A percentile compares a stretch with the other conserved stretches of the same genome.
phyloP scores from a whole-genome alignment of 2,888 invertebrate species.

The Ichneumon xanthorius region DNA sequence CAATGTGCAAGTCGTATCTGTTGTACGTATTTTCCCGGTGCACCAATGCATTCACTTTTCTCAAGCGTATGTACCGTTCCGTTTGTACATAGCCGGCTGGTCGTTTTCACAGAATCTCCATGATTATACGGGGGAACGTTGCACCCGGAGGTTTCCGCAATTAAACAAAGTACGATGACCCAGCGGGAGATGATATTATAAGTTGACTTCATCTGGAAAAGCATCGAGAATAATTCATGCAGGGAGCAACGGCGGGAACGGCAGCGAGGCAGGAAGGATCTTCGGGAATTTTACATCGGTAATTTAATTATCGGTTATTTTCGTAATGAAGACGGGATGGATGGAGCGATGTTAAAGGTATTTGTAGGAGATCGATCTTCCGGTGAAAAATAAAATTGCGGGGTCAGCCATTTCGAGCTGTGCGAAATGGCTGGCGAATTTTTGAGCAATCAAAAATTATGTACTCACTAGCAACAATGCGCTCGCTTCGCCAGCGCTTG shows the following conservation, averaged over 20 bases:
- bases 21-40: background rate
- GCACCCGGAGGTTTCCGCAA: background rate
- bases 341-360: background rate
- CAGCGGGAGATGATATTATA: background rate
- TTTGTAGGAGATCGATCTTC: background rate
- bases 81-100: background rate
- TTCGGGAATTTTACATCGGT: constrained; percentile 22
- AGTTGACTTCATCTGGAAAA: constrained; percentile 10
- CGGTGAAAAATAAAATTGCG: background rate
- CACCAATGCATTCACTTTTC: constrained; percentile 8
- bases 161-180: constrained; percentile 34
- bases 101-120: constrained; percentile 8
- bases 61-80: background rate
- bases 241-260: background rate
- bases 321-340: constrained; percentile 34
- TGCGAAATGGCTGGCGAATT: no score
- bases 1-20: constrained; percentile 2
- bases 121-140: constrained; percentile 14
- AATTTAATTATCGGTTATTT: constrained; percentile 56
- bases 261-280: constrained; percentile 12
- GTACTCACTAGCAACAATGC: background rate
- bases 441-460: background rate
- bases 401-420: background rate
- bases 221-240: constrained; percentile 27
- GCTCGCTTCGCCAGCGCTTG: no score